Conservation (phyloP, 2,888 invertebrate species). For the Camponotus fellah region DNA sequence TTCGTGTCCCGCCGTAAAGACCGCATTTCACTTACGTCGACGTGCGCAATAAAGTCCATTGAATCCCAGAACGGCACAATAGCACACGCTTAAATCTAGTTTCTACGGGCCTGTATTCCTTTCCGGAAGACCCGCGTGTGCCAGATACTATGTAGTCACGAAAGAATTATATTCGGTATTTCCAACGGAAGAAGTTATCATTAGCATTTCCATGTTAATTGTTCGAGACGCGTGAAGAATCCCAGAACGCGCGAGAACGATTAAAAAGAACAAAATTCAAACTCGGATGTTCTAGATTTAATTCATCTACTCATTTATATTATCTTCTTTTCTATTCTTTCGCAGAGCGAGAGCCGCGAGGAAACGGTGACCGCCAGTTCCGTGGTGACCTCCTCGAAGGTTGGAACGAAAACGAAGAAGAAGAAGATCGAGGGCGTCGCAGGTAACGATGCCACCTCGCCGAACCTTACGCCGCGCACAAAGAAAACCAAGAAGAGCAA, state of each 20-base stretch:
- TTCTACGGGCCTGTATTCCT: not conserved
- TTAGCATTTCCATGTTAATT: not conserved
- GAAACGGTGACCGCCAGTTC: conserved; percentile 82
- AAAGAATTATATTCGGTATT: conserved; percentile 4
- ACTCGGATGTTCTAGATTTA: not conserved
- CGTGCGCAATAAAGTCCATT: conserved; percentile 33
- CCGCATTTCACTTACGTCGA: conserved; percentile 19
- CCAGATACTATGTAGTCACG: not conserved
- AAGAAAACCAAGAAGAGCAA: conserved; percentile 89
- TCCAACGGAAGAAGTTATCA: not conserved
- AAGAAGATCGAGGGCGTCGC: conserved; percentile 83
- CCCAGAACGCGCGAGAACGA: not conserved
- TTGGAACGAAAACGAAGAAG: conserved; percentile 84
- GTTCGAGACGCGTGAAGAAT: not conserved
- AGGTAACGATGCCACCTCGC: conserved; percentile 83
- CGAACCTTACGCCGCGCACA: conserved; percentile 85
- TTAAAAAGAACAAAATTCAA: not conserved
- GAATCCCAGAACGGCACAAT: conserved; percentile 26
- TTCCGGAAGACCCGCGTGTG: not conserved
- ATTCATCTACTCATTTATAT: not conserved
- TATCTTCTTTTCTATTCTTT: not conserved
- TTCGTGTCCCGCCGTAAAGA: conserved; percentile 20
- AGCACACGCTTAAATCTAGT: conserved; percentile 34
- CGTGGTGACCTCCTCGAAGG: conserved; percentile 77
- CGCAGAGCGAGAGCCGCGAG: conserved; percentile 83